Percentiles rank a stretch among this genome's conserved stretches.
Evolutionary conservation across 2,888 invertebrate species (phyloP).

Genomic region (Ormyrus rosae): DNA sequence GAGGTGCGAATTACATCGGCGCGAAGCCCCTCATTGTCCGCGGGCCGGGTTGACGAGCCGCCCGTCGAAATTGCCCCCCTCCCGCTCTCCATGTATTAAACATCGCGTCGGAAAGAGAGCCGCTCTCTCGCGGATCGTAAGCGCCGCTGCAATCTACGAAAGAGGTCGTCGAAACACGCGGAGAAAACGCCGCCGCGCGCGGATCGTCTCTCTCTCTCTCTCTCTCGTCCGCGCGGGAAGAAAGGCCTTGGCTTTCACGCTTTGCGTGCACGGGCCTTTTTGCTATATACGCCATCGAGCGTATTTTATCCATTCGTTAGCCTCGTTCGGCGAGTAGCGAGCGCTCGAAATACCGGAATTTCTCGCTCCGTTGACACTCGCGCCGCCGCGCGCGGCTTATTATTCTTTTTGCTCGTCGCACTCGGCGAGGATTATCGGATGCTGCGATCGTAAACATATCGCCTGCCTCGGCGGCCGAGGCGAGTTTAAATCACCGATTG

Average conservation of each 20-base stretch:
- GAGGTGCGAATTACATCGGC: conserved; percentile 7
- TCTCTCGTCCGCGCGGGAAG: conserved; percentile 27
- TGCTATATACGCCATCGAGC: no score
- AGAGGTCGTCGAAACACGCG: conserved; percentile 32
- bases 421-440: background rate
- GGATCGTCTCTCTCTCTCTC: conserved; percentile 7
- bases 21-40: conserved; percentile 14
- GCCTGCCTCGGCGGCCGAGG: no score
- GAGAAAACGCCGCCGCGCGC: background rate
- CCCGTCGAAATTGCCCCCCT: conserved; percentile 14
- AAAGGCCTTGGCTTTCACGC: conserved; percentile 26
- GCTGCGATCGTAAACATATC: no score
- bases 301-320: no score
- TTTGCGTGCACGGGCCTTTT: conserved; percentile 22
- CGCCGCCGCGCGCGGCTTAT: background rate
- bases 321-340: no score
- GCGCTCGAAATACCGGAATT: no score
- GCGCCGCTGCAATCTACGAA: background rate
- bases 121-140: background rate
- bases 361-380: conserved; percentile 32
- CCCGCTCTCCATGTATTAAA: conserved; percentile 28
- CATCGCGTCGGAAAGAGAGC: background rate
- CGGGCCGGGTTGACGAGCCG: conserved; percentile 1
- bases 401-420: conserved; percentile 24
- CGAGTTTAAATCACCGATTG: no score